Evolutionary conservation across 1,140 invertebrate species (phyloP).

Genomic region (Proctacanthus coquilletti): DNA sequence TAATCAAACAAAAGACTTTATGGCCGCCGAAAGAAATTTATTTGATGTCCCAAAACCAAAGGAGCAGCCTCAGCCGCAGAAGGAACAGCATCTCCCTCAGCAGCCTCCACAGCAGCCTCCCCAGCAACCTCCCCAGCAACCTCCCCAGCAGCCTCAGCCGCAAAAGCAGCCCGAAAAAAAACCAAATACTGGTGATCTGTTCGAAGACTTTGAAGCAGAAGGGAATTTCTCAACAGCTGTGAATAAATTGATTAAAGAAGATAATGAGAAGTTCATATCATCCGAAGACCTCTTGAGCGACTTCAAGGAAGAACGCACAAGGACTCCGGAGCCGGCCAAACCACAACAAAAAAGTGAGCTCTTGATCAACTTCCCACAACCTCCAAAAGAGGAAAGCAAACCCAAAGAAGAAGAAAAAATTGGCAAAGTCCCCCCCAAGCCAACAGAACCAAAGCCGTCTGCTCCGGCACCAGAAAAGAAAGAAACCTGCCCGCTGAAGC

Average conservation of each 20-base stretch:
- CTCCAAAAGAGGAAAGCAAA: constrained; percentile 1
- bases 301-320: constrained; percentile 23
- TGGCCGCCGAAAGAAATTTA: constrained; percentile 5
- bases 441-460: constrained; percentile 5
- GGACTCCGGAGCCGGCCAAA: constrained; percentile 10
- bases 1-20: constrained; percentile 6
- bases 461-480: not conserved
- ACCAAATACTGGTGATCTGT: not conserved
- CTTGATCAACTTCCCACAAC: not conserved
- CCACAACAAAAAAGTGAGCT: too few species aligned
- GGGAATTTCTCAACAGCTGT: not conserved
- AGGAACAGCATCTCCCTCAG: not conserved
- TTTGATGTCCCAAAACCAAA: constrained; percentile 31
- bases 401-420: not conserved
- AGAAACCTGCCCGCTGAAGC: constrained; percentile 9
- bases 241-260: constrained; percentile 7
- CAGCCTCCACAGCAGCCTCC: too few species aligned
- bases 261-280: constrained; percentile 28
- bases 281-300: constrained; percentile 26
- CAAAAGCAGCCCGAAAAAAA: not conserved
- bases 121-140: too few species aligned
- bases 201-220: not conserved
- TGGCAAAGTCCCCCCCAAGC: not conserved
- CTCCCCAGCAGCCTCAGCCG: not conserved
- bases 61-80: constrained; percentile 13